phyloP scores from a whole-genome alignment of 1,140 invertebrate species.

The Catajapyx aquilonaris region DNA sequence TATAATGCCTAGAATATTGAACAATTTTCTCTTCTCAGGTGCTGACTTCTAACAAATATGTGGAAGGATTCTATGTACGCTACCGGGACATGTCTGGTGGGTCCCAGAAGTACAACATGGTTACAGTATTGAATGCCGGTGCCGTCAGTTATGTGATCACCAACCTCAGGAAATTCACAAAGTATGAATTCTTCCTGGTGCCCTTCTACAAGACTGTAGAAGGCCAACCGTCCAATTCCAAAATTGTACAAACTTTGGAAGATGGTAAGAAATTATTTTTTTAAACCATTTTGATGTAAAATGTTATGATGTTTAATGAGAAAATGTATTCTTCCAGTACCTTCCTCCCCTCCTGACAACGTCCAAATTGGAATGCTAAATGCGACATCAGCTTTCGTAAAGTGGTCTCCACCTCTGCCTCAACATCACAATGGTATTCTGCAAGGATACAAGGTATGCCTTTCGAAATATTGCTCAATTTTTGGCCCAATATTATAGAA shows the following conservation, averaged over 20 bases:
- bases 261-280: slow-evolving; percentile 31
- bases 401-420: slow-evolving; percentile 57
- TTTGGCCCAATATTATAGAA: too few relatives aligned
- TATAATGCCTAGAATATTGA: slow-evolving; percentile 8
- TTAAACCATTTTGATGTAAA: slow-evolving; percentile 1
- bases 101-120: slow-evolving; percentile 39
- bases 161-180: slow-evolving; percentile 57
- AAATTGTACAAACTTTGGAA: slow-evolving; percentile 41
- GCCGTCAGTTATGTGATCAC: slow-evolving; percentile 41
- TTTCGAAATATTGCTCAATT: too few relatives aligned
- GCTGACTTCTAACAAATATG: slow-evolving; percentile 26
- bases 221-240: slow-evolving; percentile 57
- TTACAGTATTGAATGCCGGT: slow-evolving; percentile 41
- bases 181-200: slow-evolving; percentile 74
- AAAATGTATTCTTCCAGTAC: slow-evolving; percentile 26
- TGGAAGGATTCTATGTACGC: slow-evolving; percentile 83
- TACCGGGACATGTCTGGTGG: slow-evolving; percentile 55
- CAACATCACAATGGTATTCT: slow-evolving; percentile 61
- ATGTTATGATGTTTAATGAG: background rate
- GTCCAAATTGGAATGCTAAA: slow-evolving; percentile 67
- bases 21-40: slow-evolving; percentile 21
- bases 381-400: slow-evolving; percentile 47
- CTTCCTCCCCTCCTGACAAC: slow-evolving; percentile 57
- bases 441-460: slow-evolving; percentile 62
- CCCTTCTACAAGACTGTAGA: slow-evolving; percentile 66